Conservation (phyloP, 2,797 vertebrate genomes). For the Bradypus variegatus region DNA sequence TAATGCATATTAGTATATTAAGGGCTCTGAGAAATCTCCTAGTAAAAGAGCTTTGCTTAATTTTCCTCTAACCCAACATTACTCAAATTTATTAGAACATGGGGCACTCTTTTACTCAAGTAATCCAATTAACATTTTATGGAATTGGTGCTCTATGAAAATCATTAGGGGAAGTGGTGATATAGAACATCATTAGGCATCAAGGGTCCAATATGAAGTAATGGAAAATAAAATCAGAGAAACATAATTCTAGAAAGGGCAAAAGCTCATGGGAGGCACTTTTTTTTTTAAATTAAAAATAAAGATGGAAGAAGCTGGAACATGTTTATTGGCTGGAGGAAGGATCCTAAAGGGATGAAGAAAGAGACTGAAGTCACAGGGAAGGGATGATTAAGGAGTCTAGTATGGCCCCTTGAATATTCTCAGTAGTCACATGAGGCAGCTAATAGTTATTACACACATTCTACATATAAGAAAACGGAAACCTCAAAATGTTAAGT, state of each 20-base stretch:
- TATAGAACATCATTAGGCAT: not conserved
- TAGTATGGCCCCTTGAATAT: not conserved
- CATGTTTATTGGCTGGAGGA: not conserved
- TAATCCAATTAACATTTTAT: not conserved
- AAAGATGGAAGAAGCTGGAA: not conserved
- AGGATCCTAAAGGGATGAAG: not conserved
- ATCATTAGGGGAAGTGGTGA: not conserved
- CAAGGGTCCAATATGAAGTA: not conserved
- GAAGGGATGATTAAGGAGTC: not conserved
- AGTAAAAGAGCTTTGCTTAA: not conserved
- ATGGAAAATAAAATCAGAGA: not conserved
- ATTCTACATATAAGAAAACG: not conserved
- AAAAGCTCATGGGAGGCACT: not conserved
- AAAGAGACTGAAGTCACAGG: not conserved
- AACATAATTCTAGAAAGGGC: not conserved
- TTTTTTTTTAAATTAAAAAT: not conserved
- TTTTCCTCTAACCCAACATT: not conserved
- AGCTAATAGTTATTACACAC: not conserved
- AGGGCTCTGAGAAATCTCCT: not conserved
- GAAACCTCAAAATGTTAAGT: not conserved
- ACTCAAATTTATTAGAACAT: not conserved
- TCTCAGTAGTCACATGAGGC: not conserved
- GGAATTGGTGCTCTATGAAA: not conserved
- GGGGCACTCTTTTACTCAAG: not conserved
- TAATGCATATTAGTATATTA: not conserved